These are phyloP conservation scores for Gymnocypris eckloni DNA, from an alignment of 2,797 vertebrate species.

Conservation along the genomic window DNA sequence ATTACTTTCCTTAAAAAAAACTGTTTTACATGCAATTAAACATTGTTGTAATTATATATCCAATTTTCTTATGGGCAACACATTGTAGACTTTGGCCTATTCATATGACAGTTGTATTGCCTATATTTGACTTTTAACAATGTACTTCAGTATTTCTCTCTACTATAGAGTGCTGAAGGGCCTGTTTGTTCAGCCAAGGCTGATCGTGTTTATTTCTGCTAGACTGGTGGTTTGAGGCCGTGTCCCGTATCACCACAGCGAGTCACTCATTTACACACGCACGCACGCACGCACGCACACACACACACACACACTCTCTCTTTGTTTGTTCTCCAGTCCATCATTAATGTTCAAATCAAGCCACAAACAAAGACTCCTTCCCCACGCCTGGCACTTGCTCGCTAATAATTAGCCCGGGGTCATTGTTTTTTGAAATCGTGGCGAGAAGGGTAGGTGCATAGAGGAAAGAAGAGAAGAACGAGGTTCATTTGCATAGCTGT, in stretches of 20 bases:
- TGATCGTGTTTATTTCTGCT: conserved; percentile 28
- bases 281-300: background rate
- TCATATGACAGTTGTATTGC: background rate
- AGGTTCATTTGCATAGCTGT: conserved; percentile 72
- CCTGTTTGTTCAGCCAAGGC: conserved; percentile 35
- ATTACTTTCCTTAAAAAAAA: background rate
- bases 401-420: conserved; percentile 74
- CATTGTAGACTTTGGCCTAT: background rate
- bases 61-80: background rate
- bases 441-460: conserved; percentile 40
- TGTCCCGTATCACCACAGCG: conserved; percentile 28
- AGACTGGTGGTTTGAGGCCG: conserved; percentile 40
- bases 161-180: conserved; percentile 14
- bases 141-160: background rate
- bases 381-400: conserved; percentile 55
- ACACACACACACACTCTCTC: conserved; percentile 21
- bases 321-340: conserved; percentile 62
- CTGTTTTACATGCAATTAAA: background rate
- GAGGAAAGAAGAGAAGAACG: conserved; percentile 36
- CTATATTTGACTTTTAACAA: conserved; percentile 7
- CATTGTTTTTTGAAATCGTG: conserved; percentile 75
- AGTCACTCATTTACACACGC: conserved; percentile 41
- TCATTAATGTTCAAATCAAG: conserved; percentile 74
- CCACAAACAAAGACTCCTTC: conserved; percentile 68
- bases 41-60: background rate